Percentiles rank a stretch among this genome's conserved stretches.
Conservation (phyloP, 2,113 vertebrate species). For the Ranitomeya imitator region DNA sequence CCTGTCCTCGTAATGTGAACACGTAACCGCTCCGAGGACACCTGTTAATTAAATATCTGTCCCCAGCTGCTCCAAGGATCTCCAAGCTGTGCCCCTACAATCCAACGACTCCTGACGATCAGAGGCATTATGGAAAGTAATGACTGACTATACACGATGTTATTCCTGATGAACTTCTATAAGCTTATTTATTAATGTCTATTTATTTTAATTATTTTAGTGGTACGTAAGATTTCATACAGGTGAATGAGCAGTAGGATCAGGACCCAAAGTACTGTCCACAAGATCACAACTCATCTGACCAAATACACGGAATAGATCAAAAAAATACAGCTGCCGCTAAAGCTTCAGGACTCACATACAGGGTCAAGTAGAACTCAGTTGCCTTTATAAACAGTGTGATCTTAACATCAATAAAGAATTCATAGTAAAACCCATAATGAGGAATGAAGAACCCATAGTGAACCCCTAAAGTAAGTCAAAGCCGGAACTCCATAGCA, state of each 20-base stretch:
- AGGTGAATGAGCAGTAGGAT: neutral
- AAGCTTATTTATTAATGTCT: too few relatives aligned
- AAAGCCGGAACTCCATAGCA: too few relatives aligned
- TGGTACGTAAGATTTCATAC: neutral
- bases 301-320: neutral
- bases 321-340: too few relatives aligned
- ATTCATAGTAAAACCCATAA: too few relatives aligned
- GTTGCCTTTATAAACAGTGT: too few relatives aligned
- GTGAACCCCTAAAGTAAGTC: too few relatives aligned
- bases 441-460: too few relatives aligned
- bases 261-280: neutral
- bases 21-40: neutral
- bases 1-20: slow-evolving; percentile 2
- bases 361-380: too few relatives aligned
- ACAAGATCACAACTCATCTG: neutral
- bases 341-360: too few relatives aligned
- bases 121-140: too few relatives aligned
- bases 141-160: neutral
- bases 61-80: slow-evolving; percentile 10
- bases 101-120: neutral
- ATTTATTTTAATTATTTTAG: neutral
- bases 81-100: neutral
- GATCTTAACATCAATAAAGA: too few relatives aligned
- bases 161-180: too few relatives aligned
- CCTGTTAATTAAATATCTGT: slow-evolving; percentile 21